Conservation (phyloP, 2,888 invertebrate genomes). For the Agrotis puta region DNA sequence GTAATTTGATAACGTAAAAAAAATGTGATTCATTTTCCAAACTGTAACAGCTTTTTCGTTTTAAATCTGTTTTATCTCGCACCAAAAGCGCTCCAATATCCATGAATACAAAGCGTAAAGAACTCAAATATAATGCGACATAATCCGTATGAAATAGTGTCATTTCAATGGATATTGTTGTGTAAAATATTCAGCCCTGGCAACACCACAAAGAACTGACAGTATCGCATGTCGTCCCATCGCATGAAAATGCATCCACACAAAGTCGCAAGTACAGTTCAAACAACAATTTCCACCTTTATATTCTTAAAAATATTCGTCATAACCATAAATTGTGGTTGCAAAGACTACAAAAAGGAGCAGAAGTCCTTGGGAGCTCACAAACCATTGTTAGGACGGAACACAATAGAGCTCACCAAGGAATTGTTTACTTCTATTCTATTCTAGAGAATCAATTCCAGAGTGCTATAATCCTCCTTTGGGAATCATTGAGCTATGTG, state of each 20-base stretch:
- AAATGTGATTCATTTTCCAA: too few relatives aligned
- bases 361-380: conserved; percentile 71
- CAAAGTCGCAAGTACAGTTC: conserved; percentile 37
- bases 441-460: conserved; percentile 74
- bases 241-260: conserved; percentile 37
- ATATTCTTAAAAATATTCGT: conserved; percentile 47
- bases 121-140: conserved; percentile 19
- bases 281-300: conserved; percentile 47
- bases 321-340: conserved; percentile 56
- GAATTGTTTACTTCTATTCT: conserved; percentile 74
- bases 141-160: conserved; percentile 34
- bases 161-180: conserved; percentile 41
- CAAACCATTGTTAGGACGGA: conserved; percentile 69
- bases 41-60: background rate
- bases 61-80: conserved; percentile 19
- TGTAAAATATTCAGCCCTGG: conserved; percentile 40
- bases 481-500: conserved; percentile 70
- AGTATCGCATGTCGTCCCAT: conserved; percentile 35
- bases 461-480: conserved; percentile 68
- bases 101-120: conserved; percentile 18
- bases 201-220: conserved; percentile 43
- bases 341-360: conserved; percentile 57
- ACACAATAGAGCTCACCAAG: conserved; percentile 72
- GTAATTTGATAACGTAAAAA: too few relatives aligned
- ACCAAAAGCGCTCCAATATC: conserved; percentile 23